Conservation (phyloP, 2,888 invertebrate genomes). For the Metalampra italica region DNA sequence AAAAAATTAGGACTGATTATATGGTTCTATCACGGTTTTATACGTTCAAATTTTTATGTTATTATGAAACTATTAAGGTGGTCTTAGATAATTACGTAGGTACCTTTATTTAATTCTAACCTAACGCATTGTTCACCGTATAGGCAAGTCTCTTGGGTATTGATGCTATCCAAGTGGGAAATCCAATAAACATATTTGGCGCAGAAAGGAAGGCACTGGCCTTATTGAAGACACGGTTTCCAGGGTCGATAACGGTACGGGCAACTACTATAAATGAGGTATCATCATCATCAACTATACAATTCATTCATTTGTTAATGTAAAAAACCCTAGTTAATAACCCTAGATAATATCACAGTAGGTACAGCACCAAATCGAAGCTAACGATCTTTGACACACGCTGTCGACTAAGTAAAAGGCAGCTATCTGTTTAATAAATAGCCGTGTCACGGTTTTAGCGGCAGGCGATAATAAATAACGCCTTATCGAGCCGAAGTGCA, state of each 20-base stretch:
- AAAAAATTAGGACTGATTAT: too few species aligned
- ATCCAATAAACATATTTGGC: slow-evolving; percentile 25
- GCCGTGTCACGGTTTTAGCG: slow-evolving; percentile 21
- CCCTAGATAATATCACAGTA: neutral
- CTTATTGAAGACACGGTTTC: neutral
- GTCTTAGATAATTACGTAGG: too few species aligned
- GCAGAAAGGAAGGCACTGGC: slow-evolving; percentile 32
- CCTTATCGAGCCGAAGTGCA: slow-evolving; percentile 40
- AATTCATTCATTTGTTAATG: too few species aligned
- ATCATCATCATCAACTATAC: too few species aligned
- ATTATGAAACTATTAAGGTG: neutral
- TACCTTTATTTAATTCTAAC: neutral
- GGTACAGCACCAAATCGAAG: neutral
- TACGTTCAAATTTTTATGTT: too few species aligned
- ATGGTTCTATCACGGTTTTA: too few species aligned
- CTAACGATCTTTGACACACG: slow-evolving; percentile 14
- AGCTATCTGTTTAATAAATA: slow-evolving; percentile 26
- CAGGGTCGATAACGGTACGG: too few species aligned
- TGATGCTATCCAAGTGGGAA: slow-evolving; percentile 8
- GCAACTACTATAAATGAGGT: too few species aligned
- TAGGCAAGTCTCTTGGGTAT: slow-evolving; percentile 30
- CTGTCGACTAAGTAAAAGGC: slow-evolving; percentile 5
- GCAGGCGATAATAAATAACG: slow-evolving; percentile 37
- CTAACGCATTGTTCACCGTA: slow-evolving; percentile 39
- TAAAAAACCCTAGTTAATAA: too few species aligned